These are phyloP conservation scores for Crocallis elinguaria DNA, from an alignment of 2,888 invertebrate genomes.

Conservation along the genomic window DNA sequence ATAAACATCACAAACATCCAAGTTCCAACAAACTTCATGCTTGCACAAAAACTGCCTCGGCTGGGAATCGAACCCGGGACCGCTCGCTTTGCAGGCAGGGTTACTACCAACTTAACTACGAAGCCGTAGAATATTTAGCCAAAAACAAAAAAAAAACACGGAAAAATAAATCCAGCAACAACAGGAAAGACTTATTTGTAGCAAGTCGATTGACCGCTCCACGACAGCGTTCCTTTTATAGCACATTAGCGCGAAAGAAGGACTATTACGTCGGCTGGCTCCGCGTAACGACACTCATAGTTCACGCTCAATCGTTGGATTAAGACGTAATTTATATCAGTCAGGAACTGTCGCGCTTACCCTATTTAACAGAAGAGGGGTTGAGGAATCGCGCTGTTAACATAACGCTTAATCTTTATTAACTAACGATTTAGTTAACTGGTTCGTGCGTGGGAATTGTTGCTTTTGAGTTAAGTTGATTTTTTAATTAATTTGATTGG, in stretches of 20 bases:
- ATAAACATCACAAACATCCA: too few relatives aligned
- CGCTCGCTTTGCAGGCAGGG: too few relatives aligned
- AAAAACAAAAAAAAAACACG: conserved; percentile 11
- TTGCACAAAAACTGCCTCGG: too few relatives aligned
- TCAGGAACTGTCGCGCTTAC: conserved; percentile 63
- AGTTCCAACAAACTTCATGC: too few relatives aligned
- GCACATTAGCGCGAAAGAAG: conserved; percentile 75
- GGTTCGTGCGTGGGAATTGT: not conserved
- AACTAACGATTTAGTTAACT: conserved; percentile 25
- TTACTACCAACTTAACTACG: too few relatives aligned
- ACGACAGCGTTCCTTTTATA: conserved; percentile 53
- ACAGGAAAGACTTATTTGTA: conserved; percentile 42
- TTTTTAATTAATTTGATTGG: not conserved
- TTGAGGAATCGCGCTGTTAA: conserved; percentile 56
- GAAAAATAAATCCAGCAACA: conserved; percentile 19
- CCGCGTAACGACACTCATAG: conserved; percentile 72
- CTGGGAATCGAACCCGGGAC: too few relatives aligned
- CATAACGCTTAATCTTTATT: conserved; percentile 49
- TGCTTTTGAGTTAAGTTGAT: too few relatives aligned
- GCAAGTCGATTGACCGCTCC: conserved; percentile 54
- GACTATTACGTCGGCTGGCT: conserved; percentile 67
- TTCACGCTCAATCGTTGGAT: conserved; percentile 77
- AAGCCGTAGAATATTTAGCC: too few relatives aligned
- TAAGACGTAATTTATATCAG: conserved; percentile 73
- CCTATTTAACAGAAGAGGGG: conserved; percentile 59